Evolutionary conservation across 2,113 vertebrate species (phyloP).

Genomic region (Struthidea cinerea): DNA sequence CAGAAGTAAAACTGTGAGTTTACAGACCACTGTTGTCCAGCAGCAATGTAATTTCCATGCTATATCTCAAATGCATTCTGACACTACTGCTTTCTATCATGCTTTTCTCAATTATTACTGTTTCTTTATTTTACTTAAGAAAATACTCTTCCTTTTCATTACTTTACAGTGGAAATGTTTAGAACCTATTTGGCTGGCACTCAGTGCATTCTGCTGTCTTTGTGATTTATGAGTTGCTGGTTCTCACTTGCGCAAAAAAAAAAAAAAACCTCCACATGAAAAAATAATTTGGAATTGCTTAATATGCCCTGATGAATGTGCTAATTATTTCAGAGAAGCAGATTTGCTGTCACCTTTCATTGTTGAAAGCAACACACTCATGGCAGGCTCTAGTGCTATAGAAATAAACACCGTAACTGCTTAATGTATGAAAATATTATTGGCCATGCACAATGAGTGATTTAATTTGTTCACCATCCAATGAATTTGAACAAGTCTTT

Average conservation of each 20-base stretch:
- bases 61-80: neutral
- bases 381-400: neutral
- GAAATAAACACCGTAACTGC: neutral
- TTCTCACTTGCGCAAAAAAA: neutral
- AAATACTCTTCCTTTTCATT: constrained; percentile 23
- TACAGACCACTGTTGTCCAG: neutral
- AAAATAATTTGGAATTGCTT: constrained; percentile 26
- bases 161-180: neutral
- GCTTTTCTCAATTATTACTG: neutral
- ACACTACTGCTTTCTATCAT: neutral
- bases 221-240: constrained; percentile 41
- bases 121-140: neutral
- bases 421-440: constrained; percentile 9
- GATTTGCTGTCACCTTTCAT: constrained; percentile 1
- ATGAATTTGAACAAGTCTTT: constrained; percentile 1
- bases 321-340: constrained; percentile 26
- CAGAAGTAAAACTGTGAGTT: neutral
- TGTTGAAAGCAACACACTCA: neutral
- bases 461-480: constrained; percentile 17
- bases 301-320: constrained; percentile 9
- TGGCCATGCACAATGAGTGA: neutral
- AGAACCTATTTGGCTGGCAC: neutral
- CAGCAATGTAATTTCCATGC: constrained; percentile 1
- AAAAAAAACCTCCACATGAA: neutral
- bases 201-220: neutral